Conservation (phyloP, 2,797 vertebrate genomes). For the Arrhamphus sclerolepis region DNA sequence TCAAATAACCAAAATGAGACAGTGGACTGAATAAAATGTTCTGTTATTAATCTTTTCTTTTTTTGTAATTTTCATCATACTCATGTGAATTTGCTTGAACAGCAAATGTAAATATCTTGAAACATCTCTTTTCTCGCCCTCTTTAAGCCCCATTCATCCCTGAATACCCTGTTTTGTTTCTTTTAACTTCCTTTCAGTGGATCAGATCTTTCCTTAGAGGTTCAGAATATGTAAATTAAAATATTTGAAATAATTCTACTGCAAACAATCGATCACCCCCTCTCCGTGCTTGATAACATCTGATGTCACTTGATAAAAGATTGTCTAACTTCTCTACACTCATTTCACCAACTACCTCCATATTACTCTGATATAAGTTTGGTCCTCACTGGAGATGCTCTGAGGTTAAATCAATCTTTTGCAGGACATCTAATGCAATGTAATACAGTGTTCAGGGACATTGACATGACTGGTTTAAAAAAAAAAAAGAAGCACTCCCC, state of each 20-base stretch:
- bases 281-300: too few species aligned
- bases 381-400: conserved; percentile 3
- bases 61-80: too few species aligned
- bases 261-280: not conserved
- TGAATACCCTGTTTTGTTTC: conserved; percentile 1
- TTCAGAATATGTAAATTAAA: conserved; percentile 20
- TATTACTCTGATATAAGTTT: conserved; percentile 5
- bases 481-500: conserved; percentile 13
- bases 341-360: not conserved
- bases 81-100: not conserved
- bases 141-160: not conserved
- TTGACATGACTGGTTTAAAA: not conserved
- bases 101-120: not conserved
- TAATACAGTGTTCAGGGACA: not conserved
- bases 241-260: conserved; percentile 15
- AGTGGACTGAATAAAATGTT: too few species aligned
- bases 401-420: not conserved
- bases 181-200: not conserved
- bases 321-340: not conserved
- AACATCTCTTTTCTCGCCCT: not conserved
- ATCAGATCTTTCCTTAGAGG: conserved; percentile 9
- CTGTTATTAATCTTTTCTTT: too few species aligned
- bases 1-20: too few species aligned
- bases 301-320: not conserved
- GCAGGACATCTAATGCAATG: not conserved